Evolutionary conservation across 2,797 vertebrate species (phyloP).

Genomic region (Podarcis lilfordi): DNA sequence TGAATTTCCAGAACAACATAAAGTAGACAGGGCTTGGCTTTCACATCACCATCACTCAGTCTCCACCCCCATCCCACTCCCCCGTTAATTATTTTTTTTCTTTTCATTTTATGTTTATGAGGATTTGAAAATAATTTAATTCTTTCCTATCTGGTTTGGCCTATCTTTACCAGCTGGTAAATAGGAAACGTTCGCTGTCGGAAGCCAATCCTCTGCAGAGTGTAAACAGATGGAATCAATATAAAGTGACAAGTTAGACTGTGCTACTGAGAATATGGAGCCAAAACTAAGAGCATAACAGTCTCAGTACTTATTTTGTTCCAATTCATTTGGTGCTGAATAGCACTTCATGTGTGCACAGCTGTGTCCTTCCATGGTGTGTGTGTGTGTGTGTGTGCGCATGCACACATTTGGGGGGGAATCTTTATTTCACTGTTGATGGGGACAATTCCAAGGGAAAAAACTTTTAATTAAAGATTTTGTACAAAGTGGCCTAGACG

Average conservation of each 20-base stretch:
- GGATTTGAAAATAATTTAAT: constrained; percentile 80
- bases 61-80: not conserved
- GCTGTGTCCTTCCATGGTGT: constrained; percentile 78
- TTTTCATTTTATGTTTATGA: constrained; percentile 73
- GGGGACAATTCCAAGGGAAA: constrained; percentile 81
- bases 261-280: constrained; percentile 77
- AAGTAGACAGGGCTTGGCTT: not conserved
- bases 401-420: too few relatives aligned
- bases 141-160: constrained; percentile 83
- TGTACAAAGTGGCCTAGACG: constrained; percentile 76
- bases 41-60: not conserved
- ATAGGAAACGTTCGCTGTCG: constrained; percentile 90
- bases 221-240: constrained; percentile 87
- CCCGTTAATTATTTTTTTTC: constrained; percentile 34
- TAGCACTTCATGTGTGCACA: constrained; percentile 81
- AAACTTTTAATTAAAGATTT: constrained; percentile 85
- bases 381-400: constrained; percentile 33
- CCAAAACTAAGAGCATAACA: constrained; percentile 78
- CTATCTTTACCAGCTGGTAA: constrained; percentile 91
- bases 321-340: constrained; percentile 85
- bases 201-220: constrained; percentile 82
- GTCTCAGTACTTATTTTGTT: constrained; percentile 77
- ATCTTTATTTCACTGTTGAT: constrained; percentile 72
- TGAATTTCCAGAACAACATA: constrained; percentile 17
- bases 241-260: constrained; percentile 85